A percentile compares a stretch with the other conserved stretches of the same genome.
Conservation (phyloP, 2,797 vertebrate species). For the Myotis vivesi region DNA sequence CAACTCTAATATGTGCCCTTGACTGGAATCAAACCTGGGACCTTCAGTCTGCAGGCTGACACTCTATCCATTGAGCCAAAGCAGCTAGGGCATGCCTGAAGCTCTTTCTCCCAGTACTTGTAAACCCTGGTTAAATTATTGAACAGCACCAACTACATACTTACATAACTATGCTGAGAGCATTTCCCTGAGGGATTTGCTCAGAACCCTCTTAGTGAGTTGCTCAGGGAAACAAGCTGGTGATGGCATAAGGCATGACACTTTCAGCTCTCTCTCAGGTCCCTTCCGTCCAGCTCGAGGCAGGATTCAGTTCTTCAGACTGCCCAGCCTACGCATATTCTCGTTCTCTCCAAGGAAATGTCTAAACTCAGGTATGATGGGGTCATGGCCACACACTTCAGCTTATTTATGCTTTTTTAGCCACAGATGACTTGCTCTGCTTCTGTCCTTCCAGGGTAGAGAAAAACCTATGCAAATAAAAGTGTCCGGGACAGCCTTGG, state of each 20-base stretch:
- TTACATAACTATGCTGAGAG: background rate
- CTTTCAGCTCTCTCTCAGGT: background rate
- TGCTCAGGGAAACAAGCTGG: conserved; percentile 54
- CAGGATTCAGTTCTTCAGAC: background rate
- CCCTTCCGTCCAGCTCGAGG: background rate
- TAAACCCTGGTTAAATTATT: background rate
- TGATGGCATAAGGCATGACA: conserved; percentile 54
- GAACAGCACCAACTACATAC: background rate
- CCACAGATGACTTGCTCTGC: background rate
- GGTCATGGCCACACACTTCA: rapidly evolving
- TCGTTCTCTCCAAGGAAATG: background rate
- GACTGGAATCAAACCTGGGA: too few relatives aligned
- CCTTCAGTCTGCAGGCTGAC: too few relatives aligned
- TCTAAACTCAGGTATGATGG: background rate
- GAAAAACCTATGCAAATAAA: background rate
- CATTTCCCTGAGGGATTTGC: background rate
- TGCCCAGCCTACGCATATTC: background rate
- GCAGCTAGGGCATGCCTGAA: too few relatives aligned
- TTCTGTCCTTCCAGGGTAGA: background rate
- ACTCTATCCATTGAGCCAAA: too few relatives aligned
- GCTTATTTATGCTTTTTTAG: background rate
- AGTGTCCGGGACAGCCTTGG: background rate
- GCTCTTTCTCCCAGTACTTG: background rate
- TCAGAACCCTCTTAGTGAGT: conserved; percentile 38
- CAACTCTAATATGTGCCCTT: too few relatives aligned